These are phyloP conservation scores for Monochamus alternatus DNA, from an alignment of 2,888 invertebrate species.

Conservation along the genomic window DNA sequence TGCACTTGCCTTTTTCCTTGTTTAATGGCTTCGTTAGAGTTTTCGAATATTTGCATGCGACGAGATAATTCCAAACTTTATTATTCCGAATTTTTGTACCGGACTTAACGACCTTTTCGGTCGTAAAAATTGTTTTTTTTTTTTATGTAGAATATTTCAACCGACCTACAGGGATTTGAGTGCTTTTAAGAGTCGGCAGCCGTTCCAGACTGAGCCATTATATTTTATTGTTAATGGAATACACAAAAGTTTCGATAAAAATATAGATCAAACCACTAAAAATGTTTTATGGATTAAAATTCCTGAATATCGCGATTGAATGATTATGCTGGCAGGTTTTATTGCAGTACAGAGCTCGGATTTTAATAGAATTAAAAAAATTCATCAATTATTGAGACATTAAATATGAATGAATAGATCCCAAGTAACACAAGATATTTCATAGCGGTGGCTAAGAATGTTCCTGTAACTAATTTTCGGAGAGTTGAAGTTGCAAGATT, in stretches of 20 bases:
- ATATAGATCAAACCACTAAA: not conserved
- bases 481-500: too few species aligned
- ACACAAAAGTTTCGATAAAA: not conserved
- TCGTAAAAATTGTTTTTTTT: constrained; percentile 25
- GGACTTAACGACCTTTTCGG: constrained; percentile 18
- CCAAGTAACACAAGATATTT: too few species aligned
- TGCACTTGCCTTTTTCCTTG: constrained; percentile 20
- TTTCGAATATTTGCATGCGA: constrained; percentile 32
- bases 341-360: too few species aligned
- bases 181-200: constrained; percentile 10
- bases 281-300: too few species aligned
- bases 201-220: constrained; percentile 1
- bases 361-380: too few species aligned
- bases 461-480: too few species aligned
- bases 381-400: too few species aligned
- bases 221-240: constrained; percentile 13
- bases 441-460: too few species aligned
- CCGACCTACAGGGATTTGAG: not conserved
- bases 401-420: too few species aligned
- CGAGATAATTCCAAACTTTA: constrained; percentile 30
- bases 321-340: too few species aligned
- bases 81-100: constrained; percentile 30
- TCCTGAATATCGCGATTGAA: too few species aligned
- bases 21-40: constrained; percentile 26
- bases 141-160: constrained; percentile 21